Evolutionary conservation across 2,113 vertebrate genomes (phyloP), one percentile per base, ranked within the genome.

Genomic region (Phasianus colchicus): DNA sequence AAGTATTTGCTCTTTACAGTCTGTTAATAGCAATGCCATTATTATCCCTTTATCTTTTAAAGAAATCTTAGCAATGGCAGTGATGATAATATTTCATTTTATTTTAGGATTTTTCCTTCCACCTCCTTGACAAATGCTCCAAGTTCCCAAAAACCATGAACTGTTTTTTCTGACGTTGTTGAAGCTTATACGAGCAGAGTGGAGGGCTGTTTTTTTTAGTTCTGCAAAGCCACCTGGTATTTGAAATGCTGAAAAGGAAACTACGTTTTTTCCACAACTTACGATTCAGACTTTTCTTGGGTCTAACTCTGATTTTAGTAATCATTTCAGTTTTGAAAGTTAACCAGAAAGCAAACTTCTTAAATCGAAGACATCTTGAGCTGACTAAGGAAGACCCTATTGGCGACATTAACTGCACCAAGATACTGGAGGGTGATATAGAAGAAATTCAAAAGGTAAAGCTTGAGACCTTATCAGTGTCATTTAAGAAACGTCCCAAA

Each of bases 391-490:
- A 98, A 32, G 88, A 96, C 66, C 97, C 96, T 70, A 83, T 96
- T 63, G 93, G 70, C 36, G 32, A 81, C 77, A 95, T 98, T 90
- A 98, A 99, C 87, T 99, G 99, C 90, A 97, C 98, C 36, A 98
- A 97, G 88, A 96, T 99, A 94, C 75, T 98, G 74, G 93, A 96
- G 13, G 98, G 98, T n/a, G 97, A 99, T 63, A n/a, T 20, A 42
- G 96, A 98, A 58, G 98, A 98, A 95, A 96, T 99, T 73, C 94
- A 97, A 34, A 94, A 98, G 34, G 98, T 94, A 45, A 99, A 98
- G 86, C 70, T 99, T 79, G 96, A 98, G 71, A 64, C 76, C 3
- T 81, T 99, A 66, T 98, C 96, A 0, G 92, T 97, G 64, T 90
- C 96, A 13, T 98, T 98, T 92, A 97, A 65, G 58, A 98, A 96